Percentiles rank a stretch among this genome's conserved stretches.
These are phyloP conservation scores for Caloenas nicobarica DNA, from an alignment of 2,113 vertebrate genomes.

Conservation along the genomic window DNA sequence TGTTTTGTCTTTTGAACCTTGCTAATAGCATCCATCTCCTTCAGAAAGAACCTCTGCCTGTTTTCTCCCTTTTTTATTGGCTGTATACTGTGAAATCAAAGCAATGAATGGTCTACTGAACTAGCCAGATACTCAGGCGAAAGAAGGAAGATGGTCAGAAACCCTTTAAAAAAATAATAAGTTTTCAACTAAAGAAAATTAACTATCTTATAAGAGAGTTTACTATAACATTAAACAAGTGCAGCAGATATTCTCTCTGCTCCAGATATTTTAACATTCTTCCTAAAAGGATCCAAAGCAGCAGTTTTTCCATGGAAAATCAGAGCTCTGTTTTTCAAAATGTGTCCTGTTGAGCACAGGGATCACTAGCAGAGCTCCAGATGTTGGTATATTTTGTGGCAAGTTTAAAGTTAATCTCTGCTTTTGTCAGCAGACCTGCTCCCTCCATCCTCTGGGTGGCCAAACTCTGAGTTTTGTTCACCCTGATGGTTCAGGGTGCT, in stretches of 20 bases:
- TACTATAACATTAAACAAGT: background rate
- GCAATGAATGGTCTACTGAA: background rate
- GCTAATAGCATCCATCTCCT: background rate
- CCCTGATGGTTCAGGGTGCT: background rate
- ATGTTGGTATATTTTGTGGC: background rate
- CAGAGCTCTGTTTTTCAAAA: background rate
- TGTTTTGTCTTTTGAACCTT: background rate
- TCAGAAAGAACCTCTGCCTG: background rate
- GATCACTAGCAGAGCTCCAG: background rate
- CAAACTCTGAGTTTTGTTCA: background rate
- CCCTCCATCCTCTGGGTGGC: background rate
- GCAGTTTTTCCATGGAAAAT: background rate
- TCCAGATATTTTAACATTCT: background rate
- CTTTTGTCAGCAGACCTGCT: background rate
- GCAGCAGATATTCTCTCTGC: background rate
- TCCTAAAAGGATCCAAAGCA: background rate
- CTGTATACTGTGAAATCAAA: background rate
- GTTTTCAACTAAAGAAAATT: background rate
- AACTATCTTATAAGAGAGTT: background rate
- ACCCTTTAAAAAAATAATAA: background rate
- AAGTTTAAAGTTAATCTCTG: background rate
- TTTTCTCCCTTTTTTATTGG: background rate
- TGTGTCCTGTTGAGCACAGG: background rate
- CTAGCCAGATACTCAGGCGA: background rate
- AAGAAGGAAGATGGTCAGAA: background rate